Evolutionary conservation across 92 coral and sea anemone genomes (phyloP).

Genomic region (Porites rus): DNA sequence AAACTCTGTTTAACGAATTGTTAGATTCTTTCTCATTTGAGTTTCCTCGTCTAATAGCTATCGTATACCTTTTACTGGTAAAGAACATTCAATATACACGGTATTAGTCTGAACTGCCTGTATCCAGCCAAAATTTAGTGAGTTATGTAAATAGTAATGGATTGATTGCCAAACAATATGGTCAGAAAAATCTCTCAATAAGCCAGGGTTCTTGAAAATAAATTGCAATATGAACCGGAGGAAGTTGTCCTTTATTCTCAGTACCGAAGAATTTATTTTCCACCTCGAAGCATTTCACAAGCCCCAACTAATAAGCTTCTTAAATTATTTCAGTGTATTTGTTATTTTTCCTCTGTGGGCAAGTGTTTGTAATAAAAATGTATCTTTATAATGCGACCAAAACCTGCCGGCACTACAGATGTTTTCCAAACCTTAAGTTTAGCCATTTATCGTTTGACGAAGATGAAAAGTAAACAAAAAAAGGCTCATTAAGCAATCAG

Average conservation of each 20-base stretch:
- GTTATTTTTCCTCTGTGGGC: slow-evolving; percentile 35
- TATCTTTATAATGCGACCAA: not conserved
- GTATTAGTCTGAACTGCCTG: slow-evolving; percentile 9
- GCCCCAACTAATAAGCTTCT: not conserved
- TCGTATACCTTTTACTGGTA: not conserved
- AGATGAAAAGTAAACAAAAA: slow-evolving; percentile 38
- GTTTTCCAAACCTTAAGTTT: slow-evolving; percentile 35
- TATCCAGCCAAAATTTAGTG: slow-evolving; percentile 13
- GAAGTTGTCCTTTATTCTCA: not conserved
- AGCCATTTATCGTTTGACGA: slow-evolving; percentile 43
- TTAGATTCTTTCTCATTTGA: slow-evolving; percentile 1
- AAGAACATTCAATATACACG: slow-evolving; percentile 5
- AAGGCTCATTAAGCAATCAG: slow-evolving; percentile 28
- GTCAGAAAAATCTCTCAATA: not conserved
- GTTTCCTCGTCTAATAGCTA: too few relatives aligned
- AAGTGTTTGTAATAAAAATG: slow-evolving; percentile 16
- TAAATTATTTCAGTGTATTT: slow-evolving; percentile 10
- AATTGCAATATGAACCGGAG: not conserved
- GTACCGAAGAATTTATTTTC: not conserved
- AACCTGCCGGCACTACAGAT: slow-evolving; percentile 8
- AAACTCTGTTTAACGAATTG: not conserved
- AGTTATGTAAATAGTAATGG: slow-evolving; percentile 22
- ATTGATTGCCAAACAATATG: slow-evolving; percentile 9
- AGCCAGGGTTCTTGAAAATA: slow-evolving; percentile 5
- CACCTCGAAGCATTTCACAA: not conserved